phyloP scores from a whole-genome alignment of 2,797 vertebrate genomes.

The Phrynocephalus forsythii region DNA sequence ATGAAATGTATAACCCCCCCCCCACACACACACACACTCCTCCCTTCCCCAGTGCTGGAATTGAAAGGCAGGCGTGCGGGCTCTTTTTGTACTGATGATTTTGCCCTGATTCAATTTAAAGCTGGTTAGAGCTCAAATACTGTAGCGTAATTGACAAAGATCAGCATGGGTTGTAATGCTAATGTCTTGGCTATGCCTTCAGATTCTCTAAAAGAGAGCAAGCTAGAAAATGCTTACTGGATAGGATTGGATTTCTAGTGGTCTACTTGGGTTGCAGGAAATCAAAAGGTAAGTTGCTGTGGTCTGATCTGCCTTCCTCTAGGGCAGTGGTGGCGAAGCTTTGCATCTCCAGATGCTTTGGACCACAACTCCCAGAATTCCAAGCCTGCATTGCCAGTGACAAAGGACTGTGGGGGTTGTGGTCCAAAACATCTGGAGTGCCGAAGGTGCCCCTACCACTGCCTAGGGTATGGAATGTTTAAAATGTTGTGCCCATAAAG shows the following conservation, averaged over 20 bases:
- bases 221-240: accelerated
- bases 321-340: not conserved
- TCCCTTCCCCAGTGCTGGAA: conserved; percentile 72
- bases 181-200: conserved; percentile 57
- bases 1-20: conserved; percentile 81
- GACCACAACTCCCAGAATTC: too few relatives aligned
- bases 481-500: not conserved
- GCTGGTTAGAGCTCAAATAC: conserved; percentile 80
- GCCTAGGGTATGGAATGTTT: too few relatives aligned
- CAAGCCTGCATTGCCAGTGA: too few relatives aligned
- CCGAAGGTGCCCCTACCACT: too few relatives aligned
- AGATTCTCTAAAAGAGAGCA: not conserved
- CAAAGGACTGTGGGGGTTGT: too few relatives aligned
- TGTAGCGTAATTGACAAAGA: conserved; percentile 80
- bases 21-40: not conserved
- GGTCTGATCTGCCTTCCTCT: not conserved
- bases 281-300: not conserved
- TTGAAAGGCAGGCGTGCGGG: conserved; percentile 80
- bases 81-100: conserved; percentile 83
- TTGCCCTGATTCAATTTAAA: conserved; percentile 83
- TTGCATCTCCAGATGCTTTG: too few relatives aligned
- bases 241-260: not conserved
- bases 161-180: conserved; percentile 73
- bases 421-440: too few relatives aligned
- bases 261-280: not conserved